Evolutionary conservation across 2,113 vertebrate species (phyloP).

Genomic region (Campylomormyrus numenius): DNA sequence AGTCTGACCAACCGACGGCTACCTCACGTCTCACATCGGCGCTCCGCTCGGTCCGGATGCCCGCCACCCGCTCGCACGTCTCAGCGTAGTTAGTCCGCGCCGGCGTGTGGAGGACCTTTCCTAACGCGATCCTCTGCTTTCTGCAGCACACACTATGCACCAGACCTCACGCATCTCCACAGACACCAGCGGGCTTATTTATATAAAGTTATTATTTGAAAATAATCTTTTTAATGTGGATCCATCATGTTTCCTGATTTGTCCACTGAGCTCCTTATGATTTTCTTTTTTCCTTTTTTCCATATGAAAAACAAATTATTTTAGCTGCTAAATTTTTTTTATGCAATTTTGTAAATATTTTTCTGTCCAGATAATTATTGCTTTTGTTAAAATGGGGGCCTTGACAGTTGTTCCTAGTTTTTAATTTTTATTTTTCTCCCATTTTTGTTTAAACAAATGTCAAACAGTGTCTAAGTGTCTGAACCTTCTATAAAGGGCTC

Average conservation of each 20-base stretch:
- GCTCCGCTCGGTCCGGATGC: conserved; percentile 48
- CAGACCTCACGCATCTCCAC: neutral
- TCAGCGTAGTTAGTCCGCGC: neutral
- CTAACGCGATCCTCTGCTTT: neutral
- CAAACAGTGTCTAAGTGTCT: neutral
- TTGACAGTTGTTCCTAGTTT: neutral
- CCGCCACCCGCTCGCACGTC: neutral
- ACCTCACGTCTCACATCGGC: neutral
- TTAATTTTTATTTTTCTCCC: neutral
- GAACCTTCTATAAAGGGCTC: neutral
- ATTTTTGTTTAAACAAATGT: neutral
- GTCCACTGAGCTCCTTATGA: neutral
- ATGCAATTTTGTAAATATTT: neutral
- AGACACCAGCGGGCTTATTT: neutral
- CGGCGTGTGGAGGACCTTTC: neutral
- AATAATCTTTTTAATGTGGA: neutral
- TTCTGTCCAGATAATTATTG: neutral
- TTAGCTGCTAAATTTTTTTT: neutral
- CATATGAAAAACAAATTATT: neutral
- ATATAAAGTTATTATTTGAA: neutral
- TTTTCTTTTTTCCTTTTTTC: neutral
- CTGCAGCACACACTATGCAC: neutral
- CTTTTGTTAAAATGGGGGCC: neutral
- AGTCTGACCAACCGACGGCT: conserved; percentile 31
- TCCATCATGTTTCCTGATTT: neutral